A percentile compares a stretch with the other conserved stretches of the same genome.
These are phyloP conservation scores for Anarhynchus alexandrinus DNA, from an alignment of 2,113 vertebrate species.

Conservation along the genomic window DNA sequence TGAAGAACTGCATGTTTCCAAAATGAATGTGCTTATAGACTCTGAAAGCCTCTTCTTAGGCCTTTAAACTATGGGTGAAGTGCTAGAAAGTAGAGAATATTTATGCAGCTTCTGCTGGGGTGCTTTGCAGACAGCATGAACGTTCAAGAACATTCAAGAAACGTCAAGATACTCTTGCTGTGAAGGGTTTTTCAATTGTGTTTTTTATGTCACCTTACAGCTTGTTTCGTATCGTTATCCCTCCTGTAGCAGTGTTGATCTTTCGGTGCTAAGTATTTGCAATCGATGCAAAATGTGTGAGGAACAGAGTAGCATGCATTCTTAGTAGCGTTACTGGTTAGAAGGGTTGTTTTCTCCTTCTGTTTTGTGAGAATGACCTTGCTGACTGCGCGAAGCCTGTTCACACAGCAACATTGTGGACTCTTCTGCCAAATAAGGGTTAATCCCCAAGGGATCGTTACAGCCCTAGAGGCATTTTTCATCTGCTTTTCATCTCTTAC, in stretches of 20 bases:
- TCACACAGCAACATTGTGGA: neutral
- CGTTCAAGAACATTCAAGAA: too few relatives aligned
- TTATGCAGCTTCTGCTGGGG: fast-evolving
- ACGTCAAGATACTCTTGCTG: fast-evolving
- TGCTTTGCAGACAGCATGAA: fast-evolving
- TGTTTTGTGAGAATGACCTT: neutral
- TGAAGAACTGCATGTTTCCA: neutral
- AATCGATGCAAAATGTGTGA: neutral
- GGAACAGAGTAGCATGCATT: fast-evolving
- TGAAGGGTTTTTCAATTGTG: fast-evolving
- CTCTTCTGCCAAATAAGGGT: neutral
- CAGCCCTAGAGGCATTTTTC: fast-evolving
- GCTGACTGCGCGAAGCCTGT: neutral
- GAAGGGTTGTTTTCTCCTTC: neutral
- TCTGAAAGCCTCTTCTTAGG: fast-evolving
- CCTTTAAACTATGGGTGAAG: neutral
- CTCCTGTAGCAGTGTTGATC: fast-evolving
- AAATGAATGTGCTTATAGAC: neutral
- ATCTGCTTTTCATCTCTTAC: fast-evolving
- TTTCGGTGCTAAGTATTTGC: neutral
- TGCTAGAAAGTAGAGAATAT: neutral
- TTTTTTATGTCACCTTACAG: fast-evolving
- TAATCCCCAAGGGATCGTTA: fast-evolving
- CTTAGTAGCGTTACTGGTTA: neutral
- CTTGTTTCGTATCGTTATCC: fast-evolving